Evolutionary conservation across 2,113 vertebrate species (phyloP), one percentile per base, ranked within the genome.

Genomic region (Microcebus lehilahytsara): DNA sequence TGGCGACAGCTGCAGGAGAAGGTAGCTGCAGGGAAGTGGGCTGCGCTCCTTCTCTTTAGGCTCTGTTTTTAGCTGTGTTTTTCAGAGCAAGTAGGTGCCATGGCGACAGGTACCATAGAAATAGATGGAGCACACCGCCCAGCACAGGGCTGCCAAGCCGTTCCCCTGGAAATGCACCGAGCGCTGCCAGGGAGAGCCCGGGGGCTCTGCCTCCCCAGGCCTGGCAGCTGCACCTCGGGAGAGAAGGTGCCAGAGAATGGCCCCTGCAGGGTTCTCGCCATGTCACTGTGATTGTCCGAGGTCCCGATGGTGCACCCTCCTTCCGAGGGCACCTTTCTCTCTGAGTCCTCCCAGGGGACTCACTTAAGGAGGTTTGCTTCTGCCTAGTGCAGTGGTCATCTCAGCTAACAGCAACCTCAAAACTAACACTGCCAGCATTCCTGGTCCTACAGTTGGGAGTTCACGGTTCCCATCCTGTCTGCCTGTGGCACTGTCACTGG

Each of bases 21-120:
- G 93, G 89, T 40, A 80, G 8, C 60, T 80, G 71, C 9, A 0
- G 71, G 66, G n/a, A 72, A 62, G 89, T 27, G 46, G 32, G 12
- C 40, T 32, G 64, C 20, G 89, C 86, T 86, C 56, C 58, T 58
- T 64, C 40, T 32, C 79, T 49, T n/a, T 25, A 3, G 19, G 85
- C 90, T 95, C 98, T 53, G 85, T 94, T 97, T 98, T 98, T 97
- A 98, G 98, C 96, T 67, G 86, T 96, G 96, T 95, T 97, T 97
- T 92, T 94, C 96, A 79, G 92, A 95, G 88, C 91, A 71, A 91
- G 93, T 34, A 97, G 97, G 96, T 95, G 81, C 90, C 97, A 97
- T 97, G 98, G 98, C 96, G 97, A 98, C n/a, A 66, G 96, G 85
- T 96, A n/a, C 90, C 95, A 96, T 94, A 98, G 97, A 97, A 95